Conservation (phyloP, 1,140 invertebrate genomes). For the Pygmarrhopalites habei region DNA sequence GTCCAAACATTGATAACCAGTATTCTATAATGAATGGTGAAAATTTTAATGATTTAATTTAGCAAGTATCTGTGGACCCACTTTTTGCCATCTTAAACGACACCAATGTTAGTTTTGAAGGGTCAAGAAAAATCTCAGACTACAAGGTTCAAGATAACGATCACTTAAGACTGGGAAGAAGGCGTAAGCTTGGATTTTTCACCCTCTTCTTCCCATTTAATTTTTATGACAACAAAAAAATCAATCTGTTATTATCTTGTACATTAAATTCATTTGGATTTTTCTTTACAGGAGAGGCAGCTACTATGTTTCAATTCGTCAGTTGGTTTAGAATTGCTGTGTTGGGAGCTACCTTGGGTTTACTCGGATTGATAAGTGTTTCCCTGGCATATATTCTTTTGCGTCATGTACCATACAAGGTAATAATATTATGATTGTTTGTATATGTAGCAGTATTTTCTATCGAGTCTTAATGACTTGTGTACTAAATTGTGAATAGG, state of each 20-base stretch:
- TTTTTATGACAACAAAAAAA: not conserved
- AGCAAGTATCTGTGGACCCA: conserved; percentile 19
- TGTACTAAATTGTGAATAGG: too few species aligned
- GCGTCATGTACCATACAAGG: not conserved
- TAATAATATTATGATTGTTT: not conserved
- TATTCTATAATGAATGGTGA: too few species aligned
- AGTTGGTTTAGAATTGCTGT: not conserved
- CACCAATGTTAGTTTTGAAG: conserved; percentile 22
- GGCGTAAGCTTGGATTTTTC: conserved; percentile 8
- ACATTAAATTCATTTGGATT: too few species aligned
- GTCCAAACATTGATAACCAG: too few species aligned
- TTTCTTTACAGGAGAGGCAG: not conserved
- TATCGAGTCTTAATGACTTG: too few species aligned
- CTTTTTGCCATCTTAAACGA: conserved; percentile 20
- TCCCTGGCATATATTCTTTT: not conserved
- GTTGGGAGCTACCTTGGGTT: not conserved
- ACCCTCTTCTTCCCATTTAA: not conserved
- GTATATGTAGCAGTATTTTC: too few species aligned
- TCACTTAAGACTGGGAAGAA: conserved; percentile 18
- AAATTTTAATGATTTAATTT: not conserved
- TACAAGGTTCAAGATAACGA: conserved; percentile 22
- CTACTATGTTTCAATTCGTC: conserved; percentile 2
- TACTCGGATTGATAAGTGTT: not conserved
- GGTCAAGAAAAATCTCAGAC: conserved; percentile 1
- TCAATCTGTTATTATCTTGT: too few species aligned